Evolutionary conservation across 2,888 invertebrate genomes (phyloP).

Genomic region (Magallana nippona): DNA sequence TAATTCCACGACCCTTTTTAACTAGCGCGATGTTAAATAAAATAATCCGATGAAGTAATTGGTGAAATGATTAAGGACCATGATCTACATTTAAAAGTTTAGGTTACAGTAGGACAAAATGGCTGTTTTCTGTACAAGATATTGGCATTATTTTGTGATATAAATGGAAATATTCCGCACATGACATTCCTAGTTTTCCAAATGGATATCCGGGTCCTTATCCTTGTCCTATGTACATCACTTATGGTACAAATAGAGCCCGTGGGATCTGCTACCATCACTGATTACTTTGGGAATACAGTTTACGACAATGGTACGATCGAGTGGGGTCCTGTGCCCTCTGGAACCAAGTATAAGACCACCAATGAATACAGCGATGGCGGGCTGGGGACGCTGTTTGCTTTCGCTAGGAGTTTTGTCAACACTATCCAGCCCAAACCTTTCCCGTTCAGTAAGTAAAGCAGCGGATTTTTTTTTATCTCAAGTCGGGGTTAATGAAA

Average conservation of each 20-base stretch:
- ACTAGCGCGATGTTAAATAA: not conserved
- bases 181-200: too few relatives aligned
- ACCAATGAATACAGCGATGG: constrained; percentile 58
- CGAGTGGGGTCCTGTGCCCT: constrained; percentile 59
- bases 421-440: constrained; percentile 65
- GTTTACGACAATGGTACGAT: constrained; percentile 64
- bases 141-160: too few relatives aligned
- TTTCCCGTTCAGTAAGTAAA: constrained; percentile 65
- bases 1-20: too few relatives aligned
- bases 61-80: not conserved
- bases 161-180: too few relatives aligned
- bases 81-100: not conserved
- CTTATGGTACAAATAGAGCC: not conserved
- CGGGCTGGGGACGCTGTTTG: constrained; percentile 59
- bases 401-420: constrained; percentile 65
- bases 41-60: not conserved
- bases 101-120: not conserved
- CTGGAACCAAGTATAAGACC: constrained; percentile 62
- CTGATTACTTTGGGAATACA: constrained; percentile 63
- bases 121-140: not conserved
- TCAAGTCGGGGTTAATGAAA: too few relatives aligned
- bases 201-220: not conserved
- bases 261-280: constrained; percentile 43
- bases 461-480: too few relatives aligned
- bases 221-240: not conserved